Percentiles rank a stretch among this genome's conserved stretches.
Evolutionary conservation across 2,888 invertebrate genomes (phyloP).

Genomic region (Drosophila prolongata): DNA sequence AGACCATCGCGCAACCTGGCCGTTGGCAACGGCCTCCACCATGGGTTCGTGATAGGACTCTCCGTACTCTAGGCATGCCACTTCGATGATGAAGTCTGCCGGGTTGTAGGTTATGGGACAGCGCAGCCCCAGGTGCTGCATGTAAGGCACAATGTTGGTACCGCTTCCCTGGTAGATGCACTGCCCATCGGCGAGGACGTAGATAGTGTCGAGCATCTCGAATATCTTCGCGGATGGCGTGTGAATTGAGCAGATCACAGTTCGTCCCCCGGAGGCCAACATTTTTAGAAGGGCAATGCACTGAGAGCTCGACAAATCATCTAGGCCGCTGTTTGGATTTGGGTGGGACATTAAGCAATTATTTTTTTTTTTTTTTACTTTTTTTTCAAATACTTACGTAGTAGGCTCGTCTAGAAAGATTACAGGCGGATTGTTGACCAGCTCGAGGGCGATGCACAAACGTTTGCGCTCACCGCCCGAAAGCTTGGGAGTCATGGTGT

Average conservation of each 20-base stretch:
- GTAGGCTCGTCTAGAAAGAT: conserved; percentile 98
- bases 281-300: conserved; percentile 93
- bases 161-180: conserved; percentile 95
- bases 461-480: conserved; percentile 97
- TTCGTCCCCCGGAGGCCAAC: conserved; percentile 93
- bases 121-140: conserved; percentile 90
- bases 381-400: conserved; percentile 87
- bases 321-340: conserved; percentile 89
- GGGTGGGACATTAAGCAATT: not conserved
- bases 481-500: conserved; percentile 90
- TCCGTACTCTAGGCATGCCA: conserved; percentile 92
- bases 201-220: conserved; percentile 95
- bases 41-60: conserved; percentile 87
- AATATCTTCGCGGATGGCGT: conserved; percentile 98
- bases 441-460: conserved; percentile 95
- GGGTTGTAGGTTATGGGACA: conserved; percentile 98
- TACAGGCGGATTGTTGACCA: conserved; percentile 96
- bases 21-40: conserved; percentile 89
- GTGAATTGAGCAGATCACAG: conserved; percentile 97
- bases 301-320: conserved; percentile 95
- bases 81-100: conserved; percentile 96
- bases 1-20: conserved; percentile 86
- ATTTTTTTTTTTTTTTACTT: not conserved
- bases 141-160: conserved; percentile 91
- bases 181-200: conserved; percentile 94